These are phyloP conservation scores for Enteromius fasciolatus DNA, from an alignment of 2,797 vertebrate species.

Conservation along the genomic window DNA sequence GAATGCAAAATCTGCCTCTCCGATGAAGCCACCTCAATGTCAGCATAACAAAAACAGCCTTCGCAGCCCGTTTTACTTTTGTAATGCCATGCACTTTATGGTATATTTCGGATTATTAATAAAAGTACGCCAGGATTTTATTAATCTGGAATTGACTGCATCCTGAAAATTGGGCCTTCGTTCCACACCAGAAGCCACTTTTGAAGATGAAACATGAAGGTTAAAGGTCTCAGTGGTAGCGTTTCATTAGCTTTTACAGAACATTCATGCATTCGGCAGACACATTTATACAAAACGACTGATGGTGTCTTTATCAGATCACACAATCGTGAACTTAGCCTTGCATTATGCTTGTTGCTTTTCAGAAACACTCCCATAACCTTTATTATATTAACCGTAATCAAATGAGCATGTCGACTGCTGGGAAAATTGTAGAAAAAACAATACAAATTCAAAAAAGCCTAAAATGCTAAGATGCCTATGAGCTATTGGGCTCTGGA, in stretches of 20 bases:
- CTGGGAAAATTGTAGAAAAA: not conserved
- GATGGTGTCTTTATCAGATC: not conserved
- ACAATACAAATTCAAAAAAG: too few species aligned
- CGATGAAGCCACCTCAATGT: not conserved
- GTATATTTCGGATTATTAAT: conserved; percentile 22
- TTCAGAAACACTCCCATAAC: too few species aligned
- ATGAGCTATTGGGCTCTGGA: not conserved
- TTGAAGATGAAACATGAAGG: conserved; percentile 2
- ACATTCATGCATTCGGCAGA: not conserved
- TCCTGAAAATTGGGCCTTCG: not conserved
- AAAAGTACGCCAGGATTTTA: conserved; percentile 27
- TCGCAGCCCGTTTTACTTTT: not conserved
- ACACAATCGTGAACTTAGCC: not conserved
- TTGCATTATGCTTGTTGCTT: not conserved
- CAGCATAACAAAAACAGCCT: not conserved
- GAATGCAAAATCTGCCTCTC: conserved; percentile 25
- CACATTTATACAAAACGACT: not conserved
- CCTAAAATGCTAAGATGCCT: not conserved
- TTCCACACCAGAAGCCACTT: not conserved
- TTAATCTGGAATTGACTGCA: not conserved
- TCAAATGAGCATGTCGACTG: not conserved
- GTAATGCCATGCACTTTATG: not conserved
- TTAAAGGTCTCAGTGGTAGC: not conserved
- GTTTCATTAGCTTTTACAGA: conserved; percentile 12
- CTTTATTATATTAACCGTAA: not conserved